These are phyloP conservation scores for Haemorhous mexicanus DNA, from an alignment of 2,113 vertebrate genomes.

Conservation along the genomic window DNA sequence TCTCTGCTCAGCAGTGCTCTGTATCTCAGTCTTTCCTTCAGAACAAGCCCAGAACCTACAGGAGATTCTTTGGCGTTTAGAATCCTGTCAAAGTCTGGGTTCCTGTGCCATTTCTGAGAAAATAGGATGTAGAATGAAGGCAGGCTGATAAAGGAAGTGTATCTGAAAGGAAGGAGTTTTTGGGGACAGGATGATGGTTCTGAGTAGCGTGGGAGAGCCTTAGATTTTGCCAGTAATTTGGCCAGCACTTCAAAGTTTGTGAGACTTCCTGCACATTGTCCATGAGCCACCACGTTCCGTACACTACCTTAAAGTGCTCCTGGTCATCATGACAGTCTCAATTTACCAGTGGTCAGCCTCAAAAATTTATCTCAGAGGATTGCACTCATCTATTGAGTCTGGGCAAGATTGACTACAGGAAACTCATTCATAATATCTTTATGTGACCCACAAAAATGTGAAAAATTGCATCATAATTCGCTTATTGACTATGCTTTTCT, in stretches of 20 bases:
- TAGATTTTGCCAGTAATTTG: slow-evolving; percentile 17
- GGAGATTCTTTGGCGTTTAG: not conserved
- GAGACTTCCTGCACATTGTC: slow-evolving; percentile 11
- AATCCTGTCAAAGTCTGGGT: not conserved
- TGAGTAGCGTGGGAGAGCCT: not conserved
- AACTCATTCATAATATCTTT: not conserved
- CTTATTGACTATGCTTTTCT: not conserved
- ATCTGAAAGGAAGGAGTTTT: slow-evolving; percentile 12
- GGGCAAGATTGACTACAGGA: not conserved
- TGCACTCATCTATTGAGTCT: not conserved
- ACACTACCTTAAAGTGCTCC: not conserved
- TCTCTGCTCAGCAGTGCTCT: not conserved
- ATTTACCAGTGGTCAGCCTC: not conserved
- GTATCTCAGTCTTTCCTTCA: not conserved
- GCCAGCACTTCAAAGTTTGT: not conserved
- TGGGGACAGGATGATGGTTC: not conserved
- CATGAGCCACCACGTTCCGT: not conserved
- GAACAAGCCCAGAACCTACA: not conserved
- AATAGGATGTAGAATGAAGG: not conserved
- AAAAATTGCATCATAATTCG: not conserved
- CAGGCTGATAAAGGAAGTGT: not conserved
- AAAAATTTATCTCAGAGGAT: not conserved
- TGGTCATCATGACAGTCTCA: not conserved
- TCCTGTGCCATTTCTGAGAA: not conserved
- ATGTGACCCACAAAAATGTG: not conserved